Percentiles rank a stretch among this genome's conserved stretches.
These are phyloP conservation scores for Nomada ferruginata DNA, from an alignment of 2,888 invertebrate species.

Conservation along the genomic window DNA sequence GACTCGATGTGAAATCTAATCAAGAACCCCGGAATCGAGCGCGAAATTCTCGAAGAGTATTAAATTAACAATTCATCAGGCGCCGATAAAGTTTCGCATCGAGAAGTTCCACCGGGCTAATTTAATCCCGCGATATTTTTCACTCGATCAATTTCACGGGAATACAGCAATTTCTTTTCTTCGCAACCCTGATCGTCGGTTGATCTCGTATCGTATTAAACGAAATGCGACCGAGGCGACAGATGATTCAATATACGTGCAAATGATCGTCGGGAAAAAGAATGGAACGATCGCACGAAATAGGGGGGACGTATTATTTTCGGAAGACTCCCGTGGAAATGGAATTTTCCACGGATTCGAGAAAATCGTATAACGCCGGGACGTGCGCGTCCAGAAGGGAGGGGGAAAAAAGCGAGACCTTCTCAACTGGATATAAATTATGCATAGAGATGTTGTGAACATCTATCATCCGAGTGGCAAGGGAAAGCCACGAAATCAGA, in stretches of 20 bases:
- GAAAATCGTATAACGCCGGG: not conserved
- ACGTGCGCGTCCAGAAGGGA: not conserved
- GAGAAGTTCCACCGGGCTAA: no score
- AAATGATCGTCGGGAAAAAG: not conserved
- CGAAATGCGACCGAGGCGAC: no score
- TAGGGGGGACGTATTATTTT: not conserved
- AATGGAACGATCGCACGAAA: not conserved
- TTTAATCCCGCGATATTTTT: no score
- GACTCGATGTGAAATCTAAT: no score
- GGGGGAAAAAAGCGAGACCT: not conserved
- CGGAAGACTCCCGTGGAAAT: not conserved
- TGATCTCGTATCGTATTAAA: no score
- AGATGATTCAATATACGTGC: conserved; percentile 12
- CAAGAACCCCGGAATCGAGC: no score
- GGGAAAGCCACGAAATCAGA: conserved; percentile 9
- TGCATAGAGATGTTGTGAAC: not conserved
- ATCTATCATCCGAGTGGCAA: not conserved
- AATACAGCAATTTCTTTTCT: no score
- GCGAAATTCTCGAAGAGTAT: no score
- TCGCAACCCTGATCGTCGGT: no score
- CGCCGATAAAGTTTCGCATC: no score
- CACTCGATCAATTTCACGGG: no score
- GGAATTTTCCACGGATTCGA: not conserved
- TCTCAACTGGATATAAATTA: conserved; percentile 7
- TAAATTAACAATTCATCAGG: no score